These are phyloP conservation scores for Acrocephalus scirpaceus DNA, from an alignment of 2,797 vertebrate species.

Conservation along the genomic window DNA sequence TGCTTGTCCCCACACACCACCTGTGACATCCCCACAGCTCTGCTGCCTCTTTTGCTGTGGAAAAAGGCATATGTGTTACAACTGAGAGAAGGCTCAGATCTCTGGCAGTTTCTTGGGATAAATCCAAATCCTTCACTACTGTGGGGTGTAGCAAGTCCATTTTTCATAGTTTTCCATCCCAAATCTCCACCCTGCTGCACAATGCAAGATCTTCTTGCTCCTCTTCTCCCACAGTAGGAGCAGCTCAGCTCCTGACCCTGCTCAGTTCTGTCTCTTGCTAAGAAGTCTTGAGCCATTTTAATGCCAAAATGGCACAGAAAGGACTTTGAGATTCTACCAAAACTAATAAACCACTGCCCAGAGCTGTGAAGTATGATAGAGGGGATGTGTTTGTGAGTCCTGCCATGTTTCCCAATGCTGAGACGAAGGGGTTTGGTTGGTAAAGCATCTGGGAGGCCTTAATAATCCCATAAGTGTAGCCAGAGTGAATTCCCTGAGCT, in stretches of 20 bases:
- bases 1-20: accelerated
- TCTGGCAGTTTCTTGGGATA: background rate
- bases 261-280: background rate
- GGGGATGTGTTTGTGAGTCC: too few species aligned
- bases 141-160: background rate
- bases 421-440: background rate
- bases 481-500: background rate
- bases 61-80: background rate
- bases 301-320: background rate
- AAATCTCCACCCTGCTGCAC: background rate
- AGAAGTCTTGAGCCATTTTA: background rate
- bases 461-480: background rate
- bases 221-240: background rate
- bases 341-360: background rate
- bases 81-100: background rate
- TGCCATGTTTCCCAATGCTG: accelerated
- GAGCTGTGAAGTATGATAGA: background rate
- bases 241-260: background rate
- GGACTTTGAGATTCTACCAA: background rate
- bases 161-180: background rate
- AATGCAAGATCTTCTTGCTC: background rate
- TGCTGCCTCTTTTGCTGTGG: background rate
- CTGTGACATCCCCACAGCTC: background rate
- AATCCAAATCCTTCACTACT: background rate
- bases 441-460: background rate